phyloP scores from a whole-genome alignment of 2,797 vertebrate species.

The Hippoglossus hippoglossus region DNA sequence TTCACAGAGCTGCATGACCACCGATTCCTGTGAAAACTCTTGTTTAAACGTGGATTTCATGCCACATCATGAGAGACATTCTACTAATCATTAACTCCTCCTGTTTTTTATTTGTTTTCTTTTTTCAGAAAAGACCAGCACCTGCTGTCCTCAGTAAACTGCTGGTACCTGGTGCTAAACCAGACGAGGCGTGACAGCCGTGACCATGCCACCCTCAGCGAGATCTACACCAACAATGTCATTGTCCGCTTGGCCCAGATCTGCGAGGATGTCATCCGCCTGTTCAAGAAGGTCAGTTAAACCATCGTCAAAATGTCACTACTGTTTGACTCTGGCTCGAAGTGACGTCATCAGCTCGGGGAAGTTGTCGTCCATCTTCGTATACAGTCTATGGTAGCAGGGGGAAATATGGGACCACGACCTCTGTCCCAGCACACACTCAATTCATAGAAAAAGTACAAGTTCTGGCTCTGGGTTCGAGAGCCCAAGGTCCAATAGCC shows the following conservation, averaged over 20 bases:
- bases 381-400: too few relatives aligned
- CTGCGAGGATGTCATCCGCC: slow-evolving; percentile 96
- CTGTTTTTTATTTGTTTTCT: too few relatives aligned
- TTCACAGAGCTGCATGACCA: too few relatives aligned
- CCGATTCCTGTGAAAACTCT: too few relatives aligned
- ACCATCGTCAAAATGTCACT: neutral
- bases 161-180: slow-evolving; percentile 98
- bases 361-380: too few relatives aligned
- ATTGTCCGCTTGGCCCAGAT: slow-evolving; percentile 95
- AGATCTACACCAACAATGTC: slow-evolving; percentile 99
- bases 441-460: neutral
- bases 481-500: slow-evolving; percentile 25
- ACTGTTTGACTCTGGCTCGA: too few relatives aligned
- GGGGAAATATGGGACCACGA: too few relatives aligned
- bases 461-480: slow-evolving; percentile 1
- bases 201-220: slow-evolving; percentile 95
- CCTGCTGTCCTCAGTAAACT: slow-evolving; percentile 96
- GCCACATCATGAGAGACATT: too few relatives aligned
- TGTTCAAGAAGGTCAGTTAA: slow-evolving; percentile 93
- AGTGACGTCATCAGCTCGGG: too few relatives aligned
- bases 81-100: too few relatives aligned
- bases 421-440: too few relatives aligned
- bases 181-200: slow-evolving; percentile 96
- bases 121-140: slow-evolving; percentile 94
- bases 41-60: too few relatives aligned